phyloP scores from a whole-genome alignment of 2,888 invertebrate genomes.

The Ariolimax columbianus region DNA sequence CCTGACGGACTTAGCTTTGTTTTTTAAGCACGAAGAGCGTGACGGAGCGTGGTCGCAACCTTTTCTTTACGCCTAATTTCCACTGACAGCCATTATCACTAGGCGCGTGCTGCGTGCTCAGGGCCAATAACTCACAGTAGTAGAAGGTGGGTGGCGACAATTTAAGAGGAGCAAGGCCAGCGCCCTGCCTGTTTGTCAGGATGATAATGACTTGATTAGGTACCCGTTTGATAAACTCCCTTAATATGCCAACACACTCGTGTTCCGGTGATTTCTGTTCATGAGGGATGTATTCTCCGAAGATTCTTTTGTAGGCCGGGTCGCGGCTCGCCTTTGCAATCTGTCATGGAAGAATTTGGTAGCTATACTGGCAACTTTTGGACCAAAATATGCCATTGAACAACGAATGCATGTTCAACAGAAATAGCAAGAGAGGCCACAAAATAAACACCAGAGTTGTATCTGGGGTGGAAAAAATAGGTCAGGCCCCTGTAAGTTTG shows the following conservation, averaged over 20 bases:
- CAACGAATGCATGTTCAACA: too few species aligned
- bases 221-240: constrained; percentile 27
- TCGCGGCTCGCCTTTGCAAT: background rate
- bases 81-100: constrained; percentile 37
- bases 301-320: background rate
- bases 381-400: too few species aligned
- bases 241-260: constrained; percentile 16
- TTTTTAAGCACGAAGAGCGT: constrained; percentile 10
- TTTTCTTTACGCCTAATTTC: constrained; percentile 21
- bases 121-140: constrained; percentile 38
- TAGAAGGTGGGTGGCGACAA: constrained; percentile 6
- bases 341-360: background rate
- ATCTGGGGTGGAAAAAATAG: too few species aligned
- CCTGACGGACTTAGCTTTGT: constrained; percentile 16
- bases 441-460: too few species aligned
- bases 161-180: background rate
- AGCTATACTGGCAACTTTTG: too few species aligned
- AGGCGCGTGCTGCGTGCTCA: constrained; percentile 24
- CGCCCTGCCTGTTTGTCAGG: constrained; percentile 23
- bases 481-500: too few species aligned
- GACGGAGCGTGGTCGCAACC: constrained; percentile 27
- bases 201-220: constrained; percentile 46
- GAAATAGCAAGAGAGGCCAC: too few species aligned
- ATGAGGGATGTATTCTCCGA: background rate
- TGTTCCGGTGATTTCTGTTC: constrained; percentile 12